These are phyloP conservation scores for Tiphia femorata DNA, from an alignment of 2,888 invertebrate genomes.

Conservation along the genomic window DNA sequence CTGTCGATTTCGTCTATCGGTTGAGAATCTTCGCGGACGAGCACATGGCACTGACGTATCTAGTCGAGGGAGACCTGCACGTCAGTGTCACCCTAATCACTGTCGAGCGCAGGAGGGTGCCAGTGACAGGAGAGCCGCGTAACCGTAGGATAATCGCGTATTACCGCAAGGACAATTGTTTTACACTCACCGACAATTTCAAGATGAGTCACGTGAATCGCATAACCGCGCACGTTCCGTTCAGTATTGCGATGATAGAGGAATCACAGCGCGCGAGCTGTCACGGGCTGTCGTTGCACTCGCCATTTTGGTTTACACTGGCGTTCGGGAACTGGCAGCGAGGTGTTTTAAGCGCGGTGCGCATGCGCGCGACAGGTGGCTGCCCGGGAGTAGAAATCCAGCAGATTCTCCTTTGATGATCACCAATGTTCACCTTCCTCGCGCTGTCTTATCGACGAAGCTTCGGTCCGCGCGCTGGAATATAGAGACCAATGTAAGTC, in stretches of 20 bases:
- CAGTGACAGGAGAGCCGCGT: neutral
- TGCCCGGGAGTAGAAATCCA: slow-evolving; percentile 29
- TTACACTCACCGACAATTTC: slow-evolving; percentile 17
- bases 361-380: slow-evolving; percentile 52
- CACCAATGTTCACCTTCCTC: no score
- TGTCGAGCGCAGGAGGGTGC: neutral
- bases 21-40: no score
- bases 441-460: no score
- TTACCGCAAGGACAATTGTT: slow-evolving; percentile 1
- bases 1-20: no score
- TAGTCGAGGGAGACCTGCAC: neutral
- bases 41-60: no score
- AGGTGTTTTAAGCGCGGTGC: slow-evolving; percentile 32
- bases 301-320: slow-evolving; percentile 51
- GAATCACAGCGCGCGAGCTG: slow-evolving; percentile 24
- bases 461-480: no score
- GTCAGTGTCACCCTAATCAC: slow-evolving; percentile 1
- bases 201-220: slow-evolving; percentile 21
- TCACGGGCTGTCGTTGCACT: slow-evolving; percentile 24
- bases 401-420: neutral
- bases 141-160: no score
- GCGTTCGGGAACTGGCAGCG: slow-evolving; percentile 20
- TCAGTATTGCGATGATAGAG: slow-evolving; percentile 21
- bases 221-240: slow-evolving; percentile 19
- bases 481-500: no score